phyloP scores from a whole-genome alignment of 2,888 invertebrate genomes.

The Orthosia incerta region DNA sequence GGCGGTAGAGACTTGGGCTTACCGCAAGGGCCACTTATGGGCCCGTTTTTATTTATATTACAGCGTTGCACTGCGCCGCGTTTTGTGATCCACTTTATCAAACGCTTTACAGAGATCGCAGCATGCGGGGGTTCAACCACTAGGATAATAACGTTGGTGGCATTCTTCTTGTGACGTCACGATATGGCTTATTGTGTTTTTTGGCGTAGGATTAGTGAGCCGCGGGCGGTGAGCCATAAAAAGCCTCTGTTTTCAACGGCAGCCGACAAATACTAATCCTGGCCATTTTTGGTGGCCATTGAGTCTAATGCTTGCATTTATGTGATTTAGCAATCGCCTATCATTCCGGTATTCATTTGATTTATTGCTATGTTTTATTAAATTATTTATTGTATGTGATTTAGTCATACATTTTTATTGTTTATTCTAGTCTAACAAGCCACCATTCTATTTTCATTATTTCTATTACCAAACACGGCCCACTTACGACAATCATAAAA shows the following conservation, averaged over 20 bases:
- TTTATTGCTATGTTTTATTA: slow-evolving; percentile 36
- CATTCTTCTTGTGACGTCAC: slow-evolving; percentile 77
- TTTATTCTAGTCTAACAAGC: neutral
- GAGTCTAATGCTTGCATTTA: slow-evolving; percentile 71
- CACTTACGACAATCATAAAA: slow-evolving; percentile 66
- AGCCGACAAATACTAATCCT: slow-evolving; percentile 77
- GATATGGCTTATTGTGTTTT: slow-evolving; percentile 88
- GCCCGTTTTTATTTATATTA: slow-evolving; percentile 88
- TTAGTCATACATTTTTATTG: neutral
- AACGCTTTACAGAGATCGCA: slow-evolving; percentile 87
- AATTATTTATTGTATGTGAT: slow-evolving; percentile 1
- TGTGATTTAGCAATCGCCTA: slow-evolving; percentile 60
- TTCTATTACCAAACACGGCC: slow-evolving; percentile 56
- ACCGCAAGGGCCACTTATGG: slow-evolving; percentile 89
- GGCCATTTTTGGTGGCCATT: slow-evolving; percentile 75
- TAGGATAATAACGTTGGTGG: slow-evolving; percentile 86
- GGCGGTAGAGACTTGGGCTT: slow-evolving; percentile 78
- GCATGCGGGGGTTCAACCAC: slow-evolving; percentile 83
- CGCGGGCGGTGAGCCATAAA: slow-evolving; percentile 82
- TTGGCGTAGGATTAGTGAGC: slow-evolving; percentile 86
- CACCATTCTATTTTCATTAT: slow-evolving; percentile 19
- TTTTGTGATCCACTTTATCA: slow-evolving; percentile 91
- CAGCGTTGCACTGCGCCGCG: slow-evolving; percentile 83
- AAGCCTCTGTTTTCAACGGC: slow-evolving; percentile 79
- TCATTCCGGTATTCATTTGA: slow-evolving; percentile 40